Base-by-base conservation (phyloP, 2,797 vertebrate genomes). In the Anguilla marmorata region DNA sequence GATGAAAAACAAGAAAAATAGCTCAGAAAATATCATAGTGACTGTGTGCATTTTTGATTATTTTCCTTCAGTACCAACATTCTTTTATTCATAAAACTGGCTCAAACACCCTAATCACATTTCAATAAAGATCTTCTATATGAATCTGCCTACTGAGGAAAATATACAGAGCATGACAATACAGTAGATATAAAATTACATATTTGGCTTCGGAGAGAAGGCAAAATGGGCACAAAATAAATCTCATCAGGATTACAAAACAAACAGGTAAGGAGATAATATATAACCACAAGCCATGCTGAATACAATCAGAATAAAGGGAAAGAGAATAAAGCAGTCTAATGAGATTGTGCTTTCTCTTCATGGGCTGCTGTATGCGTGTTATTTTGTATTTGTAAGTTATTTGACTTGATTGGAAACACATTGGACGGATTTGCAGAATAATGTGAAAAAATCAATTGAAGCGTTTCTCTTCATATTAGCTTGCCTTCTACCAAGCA, bases 331-430 rank as follows among this genome's bases (percentile, higher is more conserved):
- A 56, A 37, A 19, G 80, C 86, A 45, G 41, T 56, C 50, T 85
- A 19, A 58, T 58, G 11, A 58, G 50, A 30, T 37, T 85, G 83
- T 85, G 69, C n/a, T 60, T 58, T 54, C 30, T 86, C 82, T 66
- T 88, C 11, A 19, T 83, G 33, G 30, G 37, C 37, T 83, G 79
- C 66, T 84, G 79, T 88, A 45, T 84, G 30, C 52, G 41, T 54
- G 74, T 69, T 87, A 86, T 87, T 87, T 63, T 86, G 83, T 84
- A 80, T 86, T 84, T 83, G 72, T 84, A 86, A 45, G 74, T 88
- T 89, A 90, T 90, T 91, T 89, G 45, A 85, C 56, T 87, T 87
- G 82, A 88, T 88, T 91, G 76, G 87, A 90, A 89, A 88, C 66
- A 80, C 37, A 52, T 66, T 41, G 54, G 84, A 83, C 74, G 37